Base-by-base conservation (phyloP, 2,888 invertebrate species). In the Acanthoscelides obtectus region DNA sequence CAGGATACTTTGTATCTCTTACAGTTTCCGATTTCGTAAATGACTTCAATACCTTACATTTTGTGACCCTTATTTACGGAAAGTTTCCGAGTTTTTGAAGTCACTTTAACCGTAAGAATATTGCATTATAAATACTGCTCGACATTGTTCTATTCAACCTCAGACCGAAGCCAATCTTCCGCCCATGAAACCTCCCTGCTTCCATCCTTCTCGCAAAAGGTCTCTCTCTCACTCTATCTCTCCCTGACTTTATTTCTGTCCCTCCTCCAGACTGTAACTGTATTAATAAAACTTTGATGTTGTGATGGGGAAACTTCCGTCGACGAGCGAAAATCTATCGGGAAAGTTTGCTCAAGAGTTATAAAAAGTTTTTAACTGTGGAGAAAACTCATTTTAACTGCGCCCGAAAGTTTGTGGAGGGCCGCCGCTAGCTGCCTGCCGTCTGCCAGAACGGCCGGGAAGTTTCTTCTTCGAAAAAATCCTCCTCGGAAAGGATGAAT, bases 301-400 rank as follows among this genome's bases (percentile, higher is more conserved):
- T 73, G 72, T 73, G 76, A 76, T 76, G 76, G 72, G 71, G 74
- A 75, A 76, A 76, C 71, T 76, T 76, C 71, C 69, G 22, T 66
- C 66, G 21, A 66, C 67, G 70, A 72, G 71, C 71, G 71, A 74
- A 73, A 76, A 76, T 76, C 75, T 75, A 76, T 76, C 72, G 74
- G 76, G 72, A 76, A 76, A 76, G 74, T 76, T 73, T 70, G 70
- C 74, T 67, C 70, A 72, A 76, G 74, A 76, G 74, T 75, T 76
- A 72, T 74, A 74, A 72, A 76, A 76, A 76, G 72, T 76, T 76
- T 71, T 71, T 68, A 71, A 72, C 72, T 71, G 76, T 66, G 67
- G 71, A 72, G 76, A 73, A 77, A 78, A 78, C 78, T 79, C 77
- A 78, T 79, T 79, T 79, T 72, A 78, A 77, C 74, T 69, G 76